A percentile compares a stretch with the other conserved stretches of the same genome.
phyloP scores from a whole-genome alignment of 2,797 vertebrate species.

The Selene dorsalis region DNA sequence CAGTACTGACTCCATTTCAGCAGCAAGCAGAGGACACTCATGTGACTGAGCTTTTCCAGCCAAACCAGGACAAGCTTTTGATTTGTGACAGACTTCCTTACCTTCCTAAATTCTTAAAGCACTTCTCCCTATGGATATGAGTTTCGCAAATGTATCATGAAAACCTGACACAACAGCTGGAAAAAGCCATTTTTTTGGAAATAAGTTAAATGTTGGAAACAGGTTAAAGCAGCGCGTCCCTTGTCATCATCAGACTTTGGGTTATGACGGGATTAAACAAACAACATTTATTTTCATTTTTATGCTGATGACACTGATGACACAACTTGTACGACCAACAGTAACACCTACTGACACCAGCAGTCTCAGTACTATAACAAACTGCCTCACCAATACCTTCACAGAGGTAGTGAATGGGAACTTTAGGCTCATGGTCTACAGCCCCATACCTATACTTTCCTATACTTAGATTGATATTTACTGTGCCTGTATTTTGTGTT shows the following conservation, averaged over 20 bases:
- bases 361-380: background rate
- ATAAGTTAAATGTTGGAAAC: background rate
- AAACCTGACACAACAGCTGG: background rate
- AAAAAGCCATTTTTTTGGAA: background rate
- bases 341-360: background rate
- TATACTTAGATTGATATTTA: background rate
- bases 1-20: constrained; percentile 42
- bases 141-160: background rate
- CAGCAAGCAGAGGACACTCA: background rate
- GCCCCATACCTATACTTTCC: background rate
- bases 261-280: background rate
- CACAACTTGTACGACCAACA: background rate
- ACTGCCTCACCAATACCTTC: background rate
- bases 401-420: no score
- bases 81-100: background rate
- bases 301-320: background rate
- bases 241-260: background rate
- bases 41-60: background rate
- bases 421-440: background rate
- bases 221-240: background rate
- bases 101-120: background rate
- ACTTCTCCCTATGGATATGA: constrained; percentile 6
- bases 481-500: no score
- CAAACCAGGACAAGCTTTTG: background rate
- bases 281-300: background rate